Base-by-base conservation (phyloP, 2,888 invertebrate species). In the Eupithecia inturbata region DNA sequence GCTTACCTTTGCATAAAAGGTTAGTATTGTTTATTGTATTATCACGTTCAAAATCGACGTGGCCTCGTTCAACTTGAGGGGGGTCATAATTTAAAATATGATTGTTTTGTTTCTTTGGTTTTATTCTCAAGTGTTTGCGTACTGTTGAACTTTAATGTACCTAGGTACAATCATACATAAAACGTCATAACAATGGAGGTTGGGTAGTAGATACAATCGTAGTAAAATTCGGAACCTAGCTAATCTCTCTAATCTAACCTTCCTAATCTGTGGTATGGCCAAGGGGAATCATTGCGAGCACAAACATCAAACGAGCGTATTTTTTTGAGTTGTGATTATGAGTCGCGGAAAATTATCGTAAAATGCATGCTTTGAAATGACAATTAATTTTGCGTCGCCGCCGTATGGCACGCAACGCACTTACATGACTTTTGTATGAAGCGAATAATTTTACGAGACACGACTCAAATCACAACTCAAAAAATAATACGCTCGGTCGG, bases 81-180 rank as follows among this genome's bases (percentile, higher is more conserved):
- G 7, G 62, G 39, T 67, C 64, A 72, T 3, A 10, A 66, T 53
- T 73, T 67, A 66, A 66, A 66, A 66, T 36, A 64, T n/a, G 33
- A 45, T 19, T 10, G 73, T 73, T 74, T 76, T 77, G 76, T 76
- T 73, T 71, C 72, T 45, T 70, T 76, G 70, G 62, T 64, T 68
- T 0, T 10, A 57, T 28, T 57, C 41, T 68, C 12, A n/a, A 64
- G n/a, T 36, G 36, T n/a, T 64, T 36, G n/a, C 64, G 16, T n/a
- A 64, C 33, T 36, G 36, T 41, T 36, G 26, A 57, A 57, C 14
- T 41, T 66, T 66, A 39, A 39, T 41, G 14, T 66, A 14, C 28
- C 28, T 60, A 31, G 28, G 16, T 62, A 3, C 16, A 62, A 14
- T 57, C 53, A 57, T 57, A 57, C 53, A 57, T 57, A 57, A 57